A percentile compares a stretch with the other conserved stretches of the same genome.
phyloP scores from a whole-genome alignment of 2,797 vertebrate species.

The Aythya fuligula region DNA sequence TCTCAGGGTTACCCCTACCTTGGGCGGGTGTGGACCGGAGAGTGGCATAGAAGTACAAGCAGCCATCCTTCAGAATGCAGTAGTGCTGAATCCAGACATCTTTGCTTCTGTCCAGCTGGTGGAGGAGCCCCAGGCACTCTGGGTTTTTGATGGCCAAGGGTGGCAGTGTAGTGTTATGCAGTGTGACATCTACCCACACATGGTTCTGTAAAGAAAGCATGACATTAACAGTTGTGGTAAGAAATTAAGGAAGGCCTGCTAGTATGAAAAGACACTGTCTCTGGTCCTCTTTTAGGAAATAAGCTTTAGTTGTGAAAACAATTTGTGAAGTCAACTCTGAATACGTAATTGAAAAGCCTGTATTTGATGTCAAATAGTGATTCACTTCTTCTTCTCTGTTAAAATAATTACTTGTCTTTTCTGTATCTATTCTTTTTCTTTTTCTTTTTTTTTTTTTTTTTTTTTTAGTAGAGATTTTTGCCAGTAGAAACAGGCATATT shows the following conservation, averaged over 20 bases:
- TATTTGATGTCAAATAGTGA: background rate
- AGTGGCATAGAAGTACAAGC: conserved; percentile 88
- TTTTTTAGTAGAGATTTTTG: background rate
- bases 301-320: background rate
- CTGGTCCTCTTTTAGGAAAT: background rate
- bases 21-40: conserved; percentile 89
- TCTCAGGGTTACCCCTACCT: conserved; percentile 71
- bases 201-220: conserved; percentile 82
- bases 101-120: conserved; percentile 85
- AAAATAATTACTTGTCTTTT: background rate
- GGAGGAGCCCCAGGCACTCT: conserved; percentile 90
- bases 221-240: background rate
- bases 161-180: conserved; percentile 89
- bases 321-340: background rate
- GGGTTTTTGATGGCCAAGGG: conserved; percentile 92
- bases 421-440: background rate
- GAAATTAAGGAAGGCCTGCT: background rate
- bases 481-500: background rate
- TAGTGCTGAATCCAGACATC: conserved; percentile 88
- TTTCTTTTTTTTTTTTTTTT: background rate
- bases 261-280: background rate
- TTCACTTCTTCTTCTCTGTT: background rate
- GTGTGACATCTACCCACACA: conserved; percentile 92
- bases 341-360: background rate
- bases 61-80: conserved; percentile 91